A percentile compares a stretch with the other conserved stretches of the same genome.
These are phyloP conservation scores for Ectemnius continuus DNA, from an alignment of 2,888 invertebrate genomes.

Conservation along the genomic window DNA sequence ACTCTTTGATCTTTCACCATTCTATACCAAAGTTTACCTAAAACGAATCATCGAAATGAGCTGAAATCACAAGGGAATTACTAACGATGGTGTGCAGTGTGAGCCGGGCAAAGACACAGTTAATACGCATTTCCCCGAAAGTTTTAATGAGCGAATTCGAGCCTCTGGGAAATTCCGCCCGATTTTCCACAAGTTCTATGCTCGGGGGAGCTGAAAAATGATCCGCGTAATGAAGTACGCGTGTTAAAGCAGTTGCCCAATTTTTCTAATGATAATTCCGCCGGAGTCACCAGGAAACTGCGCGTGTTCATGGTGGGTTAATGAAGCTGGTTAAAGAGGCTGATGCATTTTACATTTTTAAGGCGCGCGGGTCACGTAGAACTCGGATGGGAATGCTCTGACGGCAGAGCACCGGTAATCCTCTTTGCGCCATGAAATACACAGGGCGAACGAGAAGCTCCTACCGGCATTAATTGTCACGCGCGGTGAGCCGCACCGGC, in stretches of 20 bases:
- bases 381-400: too few relatives aligned
- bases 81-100: too few relatives aligned
- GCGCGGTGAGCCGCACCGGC: slow-evolving; percentile 12
- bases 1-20: too few relatives aligned
- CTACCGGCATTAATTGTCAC: slow-evolving; percentile 49
- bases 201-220: too few relatives aligned
- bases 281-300: not conserved
- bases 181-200: too few relatives aligned
- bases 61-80: too few relatives aligned
- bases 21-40: too few relatives aligned
- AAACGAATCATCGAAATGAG: too few relatives aligned
- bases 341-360: slow-evolving; percentile 13
- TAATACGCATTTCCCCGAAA: too few relatives aligned
- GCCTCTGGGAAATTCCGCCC: too few relatives aligned
- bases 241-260: not conserved
- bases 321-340: not conserved
- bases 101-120: too few relatives aligned
- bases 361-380: not conserved
- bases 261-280: not conserved
- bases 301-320: not conserved
- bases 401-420: slow-evolving; percentile 23
- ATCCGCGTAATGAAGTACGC: not conserved
- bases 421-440: slow-evolving; percentile 35
- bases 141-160: too few relatives aligned
- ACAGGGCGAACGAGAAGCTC: slow-evolving; percentile 34